Evolutionary conservation across 2,113 vertebrate species (phyloP).

Genomic region (Sminthopsis crassicaudata): DNA sequence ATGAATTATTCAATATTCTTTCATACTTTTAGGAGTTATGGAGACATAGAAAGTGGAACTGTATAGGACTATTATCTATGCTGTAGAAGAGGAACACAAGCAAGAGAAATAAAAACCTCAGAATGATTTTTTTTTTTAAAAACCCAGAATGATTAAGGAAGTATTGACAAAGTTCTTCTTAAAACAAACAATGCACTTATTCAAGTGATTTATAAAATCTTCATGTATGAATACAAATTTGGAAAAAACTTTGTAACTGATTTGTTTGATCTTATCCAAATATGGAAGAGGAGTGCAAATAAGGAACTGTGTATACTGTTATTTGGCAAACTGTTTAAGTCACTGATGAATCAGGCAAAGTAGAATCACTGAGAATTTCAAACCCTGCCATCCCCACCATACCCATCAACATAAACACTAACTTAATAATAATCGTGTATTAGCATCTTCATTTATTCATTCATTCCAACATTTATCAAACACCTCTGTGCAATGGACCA

Average conservation of each 20-base stretch:
- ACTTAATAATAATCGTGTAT: not conserved
- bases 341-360: not conserved
- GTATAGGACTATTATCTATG: not conserved
- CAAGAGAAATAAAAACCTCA: not conserved
- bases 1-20: not conserved
- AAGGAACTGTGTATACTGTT: not conserved
- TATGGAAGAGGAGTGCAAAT: not conserved
- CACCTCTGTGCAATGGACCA: not conserved
- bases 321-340: not conserved
- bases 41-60: not conserved
- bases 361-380: not conserved
- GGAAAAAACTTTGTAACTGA: not conserved
- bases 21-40: not conserved
- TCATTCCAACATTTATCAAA: not conserved
- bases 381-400: not conserved
- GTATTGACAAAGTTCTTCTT: not conserved
- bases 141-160: not conserved
- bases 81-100: constrained; percentile 21
- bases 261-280: not conserved
- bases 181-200: not conserved
- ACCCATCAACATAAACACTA: too few species aligned
- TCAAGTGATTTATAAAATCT: constrained; percentile 16
- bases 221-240: not conserved
- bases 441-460: not conserved
- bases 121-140: not conserved